These are phyloP conservation scores for Steinernema hermaphroditum DNA, from an alignment of 2,888 invertebrate genomes.

Conservation along the genomic window DNA sequence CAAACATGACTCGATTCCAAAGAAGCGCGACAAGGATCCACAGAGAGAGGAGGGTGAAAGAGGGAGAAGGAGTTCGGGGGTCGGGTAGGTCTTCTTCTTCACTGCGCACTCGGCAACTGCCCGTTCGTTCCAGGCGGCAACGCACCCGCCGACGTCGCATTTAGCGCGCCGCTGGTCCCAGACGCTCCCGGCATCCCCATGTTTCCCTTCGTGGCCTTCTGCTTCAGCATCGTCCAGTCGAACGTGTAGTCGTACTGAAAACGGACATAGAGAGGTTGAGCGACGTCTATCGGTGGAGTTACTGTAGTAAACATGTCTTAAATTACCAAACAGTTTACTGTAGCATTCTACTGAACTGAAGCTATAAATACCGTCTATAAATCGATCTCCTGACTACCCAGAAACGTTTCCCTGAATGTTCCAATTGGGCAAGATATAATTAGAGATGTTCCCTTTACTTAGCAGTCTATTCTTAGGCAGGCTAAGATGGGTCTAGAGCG, in stretches of 20 bases:
- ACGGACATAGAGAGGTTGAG: background rate
- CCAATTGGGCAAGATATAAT: too few species aligned
- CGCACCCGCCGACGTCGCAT: slow-evolving; percentile 1
- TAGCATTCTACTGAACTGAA: too few species aligned
- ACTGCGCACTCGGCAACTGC: slow-evolving; percentile 6
- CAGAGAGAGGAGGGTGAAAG: background rate
- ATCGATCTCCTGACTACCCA: too few species aligned
- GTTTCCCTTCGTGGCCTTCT: slow-evolving; percentile 73
- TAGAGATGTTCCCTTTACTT: too few species aligned
- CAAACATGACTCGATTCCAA: slow-evolving; percentile 10
- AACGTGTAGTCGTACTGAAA: slow-evolving; percentile 72
- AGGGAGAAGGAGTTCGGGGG: background rate
- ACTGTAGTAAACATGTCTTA: too few species aligned
- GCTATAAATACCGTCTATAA: too few species aligned
- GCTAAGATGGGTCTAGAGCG: too few species aligned
- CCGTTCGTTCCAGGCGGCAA: background rate
- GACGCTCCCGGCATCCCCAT: background rate
- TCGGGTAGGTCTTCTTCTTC: background rate
- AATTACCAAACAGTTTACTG: too few species aligned
- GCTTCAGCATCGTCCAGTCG: slow-evolving; percentile 99
- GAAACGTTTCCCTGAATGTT: too few species aligned
- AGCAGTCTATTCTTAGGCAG: too few species aligned
- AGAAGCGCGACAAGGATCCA: background rate
- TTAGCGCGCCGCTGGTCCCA: background rate
- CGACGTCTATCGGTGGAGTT: too few species aligned